These are phyloP conservation scores for Melipona quadrifasciata DNA, from an alignment of 1,140 invertebrate genomes.

Conservation along the genomic window DNA sequence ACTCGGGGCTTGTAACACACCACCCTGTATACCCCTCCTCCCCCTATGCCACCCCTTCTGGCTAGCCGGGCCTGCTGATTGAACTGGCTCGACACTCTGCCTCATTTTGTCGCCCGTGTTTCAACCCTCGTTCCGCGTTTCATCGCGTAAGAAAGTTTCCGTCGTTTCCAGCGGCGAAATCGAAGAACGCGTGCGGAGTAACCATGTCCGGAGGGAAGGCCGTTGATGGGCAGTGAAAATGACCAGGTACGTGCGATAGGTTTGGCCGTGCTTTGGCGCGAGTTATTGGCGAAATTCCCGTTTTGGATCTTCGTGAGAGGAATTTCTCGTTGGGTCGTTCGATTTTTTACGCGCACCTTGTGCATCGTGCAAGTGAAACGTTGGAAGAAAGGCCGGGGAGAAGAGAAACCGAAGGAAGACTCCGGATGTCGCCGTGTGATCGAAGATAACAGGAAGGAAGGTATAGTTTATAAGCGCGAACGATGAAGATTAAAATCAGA, in stretches of 20 bases:
- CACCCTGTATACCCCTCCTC: background rate
- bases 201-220: background rate
- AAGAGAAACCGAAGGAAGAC: no score
- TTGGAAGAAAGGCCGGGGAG: no score
- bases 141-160: constrained; percentile 9
- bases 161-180: background rate
- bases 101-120: constrained; percentile 36
- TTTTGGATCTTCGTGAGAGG: no score
- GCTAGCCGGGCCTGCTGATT: constrained; percentile 30
- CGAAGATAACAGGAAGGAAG: no score
- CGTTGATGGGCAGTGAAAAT: constrained; percentile 27
- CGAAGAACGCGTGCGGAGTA: background rate
- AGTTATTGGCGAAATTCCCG: background rate
- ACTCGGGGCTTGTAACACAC: constrained; percentile 41
- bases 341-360: no score
- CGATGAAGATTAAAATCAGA: no score
- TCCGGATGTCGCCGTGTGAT: no score
- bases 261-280: no score
- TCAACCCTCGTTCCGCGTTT: constrained; percentile 9
- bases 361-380: background rate
- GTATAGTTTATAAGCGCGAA: no score
- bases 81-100: constrained; percentile 30
- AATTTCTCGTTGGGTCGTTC: no score
- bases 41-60: background rate
- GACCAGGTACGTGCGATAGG: background rate